These are phyloP conservation scores for Eciton burchellii DNA, from an alignment of 1,140 invertebrate genomes.

Conservation along the genomic window DNA sequence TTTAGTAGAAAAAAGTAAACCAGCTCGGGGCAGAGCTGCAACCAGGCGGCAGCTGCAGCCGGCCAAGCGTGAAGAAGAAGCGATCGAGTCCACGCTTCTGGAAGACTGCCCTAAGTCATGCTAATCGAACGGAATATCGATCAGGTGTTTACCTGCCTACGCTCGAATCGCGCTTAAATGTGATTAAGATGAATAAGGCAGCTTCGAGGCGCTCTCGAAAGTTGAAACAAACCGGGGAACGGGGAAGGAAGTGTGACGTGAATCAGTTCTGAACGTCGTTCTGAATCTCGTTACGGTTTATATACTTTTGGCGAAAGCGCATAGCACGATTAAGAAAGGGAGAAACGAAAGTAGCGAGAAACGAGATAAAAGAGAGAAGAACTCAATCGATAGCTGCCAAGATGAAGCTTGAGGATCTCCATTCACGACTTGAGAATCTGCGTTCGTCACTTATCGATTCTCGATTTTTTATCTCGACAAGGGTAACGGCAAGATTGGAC, in stretches of 20 bases:
- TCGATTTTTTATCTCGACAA: not conserved
- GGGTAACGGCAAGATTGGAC: constrained; percentile 1
- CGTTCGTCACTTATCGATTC: not conserved
- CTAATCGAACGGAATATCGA: constrained; percentile 77
- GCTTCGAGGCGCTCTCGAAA: constrained; percentile 1
- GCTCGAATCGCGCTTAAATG: not conserved
- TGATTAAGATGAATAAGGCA: constrained; percentile 25
- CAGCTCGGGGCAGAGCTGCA: not conserved
- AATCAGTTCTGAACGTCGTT: not conserved
- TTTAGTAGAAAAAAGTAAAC: constrained; percentile 72
- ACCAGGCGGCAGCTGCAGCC: constrained; percentile 76
- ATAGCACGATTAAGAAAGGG: too few relatives aligned
- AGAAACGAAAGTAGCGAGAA: too few relatives aligned
- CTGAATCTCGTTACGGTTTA: too few relatives aligned
- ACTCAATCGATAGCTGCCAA: not conserved
- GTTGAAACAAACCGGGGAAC: not conserved
- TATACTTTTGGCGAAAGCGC: not conserved
- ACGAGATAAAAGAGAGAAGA: too few relatives aligned
- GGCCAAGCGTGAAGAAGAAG: constrained; percentile 72
- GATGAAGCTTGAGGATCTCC: not conserved
- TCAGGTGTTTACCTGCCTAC: constrained; percentile 71
- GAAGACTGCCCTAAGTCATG: constrained; percentile 79
- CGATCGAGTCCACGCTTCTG: constrained; percentile 77
- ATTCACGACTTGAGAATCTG: not conserved
- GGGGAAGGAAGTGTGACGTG: not conserved